Percentiles rank a stretch among this genome's conserved stretches.
These are phyloP conservation scores for Halcyon smyrnensis DNA, from an alignment of 2,797 vertebrate species.

Conservation along the genomic window DNA sequence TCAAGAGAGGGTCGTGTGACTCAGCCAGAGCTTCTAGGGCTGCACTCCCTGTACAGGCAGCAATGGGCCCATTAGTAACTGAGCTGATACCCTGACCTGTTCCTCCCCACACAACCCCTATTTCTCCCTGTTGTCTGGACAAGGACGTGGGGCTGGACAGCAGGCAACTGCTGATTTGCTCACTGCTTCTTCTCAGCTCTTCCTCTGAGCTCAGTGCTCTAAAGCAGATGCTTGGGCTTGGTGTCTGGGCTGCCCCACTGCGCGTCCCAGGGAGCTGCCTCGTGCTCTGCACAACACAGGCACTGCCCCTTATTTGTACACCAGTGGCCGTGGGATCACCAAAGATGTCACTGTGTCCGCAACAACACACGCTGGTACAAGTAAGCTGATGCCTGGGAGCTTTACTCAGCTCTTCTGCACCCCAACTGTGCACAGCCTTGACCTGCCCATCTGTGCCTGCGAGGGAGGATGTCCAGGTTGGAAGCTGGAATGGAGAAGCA, in stretches of 20 bases:
- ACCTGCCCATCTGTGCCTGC: background rate
- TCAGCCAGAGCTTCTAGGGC: background rate
- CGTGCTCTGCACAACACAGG: background rate
- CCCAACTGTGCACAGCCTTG: background rate
- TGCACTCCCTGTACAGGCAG: background rate
- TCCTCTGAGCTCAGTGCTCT: background rate
- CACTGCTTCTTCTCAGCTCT: background rate
- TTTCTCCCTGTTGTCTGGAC: background rate
- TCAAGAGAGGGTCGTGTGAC: background rate
- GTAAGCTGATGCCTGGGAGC: background rate
- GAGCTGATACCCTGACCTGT: background rate
- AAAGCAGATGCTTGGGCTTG: background rate
- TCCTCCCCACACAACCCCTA: background rate
- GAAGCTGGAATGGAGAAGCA: background rate
- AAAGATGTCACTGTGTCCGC: background rate
- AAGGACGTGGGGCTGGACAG: background rate
- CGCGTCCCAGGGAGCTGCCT: background rate
- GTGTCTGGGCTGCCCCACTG: background rate
- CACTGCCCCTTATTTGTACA: background rate
- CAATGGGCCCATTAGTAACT: background rate
- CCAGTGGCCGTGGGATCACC: fast-evolving
- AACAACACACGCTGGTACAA: background rate
- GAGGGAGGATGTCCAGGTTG: background rate
- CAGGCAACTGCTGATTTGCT: background rate
- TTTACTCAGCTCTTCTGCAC: background rate